phyloP scores from a whole-genome alignment of 1,140 invertebrate genomes.

The Tetraneura akinire region DNA sequence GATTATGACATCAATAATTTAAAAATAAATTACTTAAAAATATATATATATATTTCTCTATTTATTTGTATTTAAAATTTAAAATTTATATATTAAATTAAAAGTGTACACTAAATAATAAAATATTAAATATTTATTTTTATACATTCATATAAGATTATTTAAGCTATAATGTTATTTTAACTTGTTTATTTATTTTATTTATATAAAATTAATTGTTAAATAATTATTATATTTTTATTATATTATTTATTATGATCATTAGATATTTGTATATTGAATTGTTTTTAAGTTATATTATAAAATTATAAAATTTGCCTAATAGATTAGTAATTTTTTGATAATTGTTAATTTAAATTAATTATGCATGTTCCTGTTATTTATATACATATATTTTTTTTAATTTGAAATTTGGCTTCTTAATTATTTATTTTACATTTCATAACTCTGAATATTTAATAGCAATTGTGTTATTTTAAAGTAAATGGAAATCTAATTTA shows the following conservation, averaged over 20 bases:
- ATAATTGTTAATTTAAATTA: background rate
- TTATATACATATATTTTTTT: background rate
- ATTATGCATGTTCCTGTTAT: slow-evolving; percentile 3
- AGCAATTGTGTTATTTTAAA: no score
- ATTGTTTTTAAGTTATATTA: background rate
- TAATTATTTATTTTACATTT: background rate
- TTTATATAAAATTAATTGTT: background rate
- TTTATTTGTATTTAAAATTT: background rate
- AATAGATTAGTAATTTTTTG: slow-evolving; percentile 3
- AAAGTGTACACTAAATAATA: no score
- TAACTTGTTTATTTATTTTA: background rate
- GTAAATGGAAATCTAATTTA: no score
- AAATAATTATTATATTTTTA: slow-evolving; percentile 3
- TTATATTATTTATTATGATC: slow-evolving; percentile 1
- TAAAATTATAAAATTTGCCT: slow-evolving; percentile 19
- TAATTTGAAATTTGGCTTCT: slow-evolving; percentile 6
- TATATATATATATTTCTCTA: slow-evolving; percentile 17
- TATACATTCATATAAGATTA: background rate
- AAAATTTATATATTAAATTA: no score
- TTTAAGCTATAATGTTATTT: background rate
- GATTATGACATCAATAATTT: background rate
- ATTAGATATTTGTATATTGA: slow-evolving; percentile 28
- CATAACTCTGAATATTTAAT: no score
- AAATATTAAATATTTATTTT: no score
- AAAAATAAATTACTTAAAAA: background rate